These are phyloP conservation scores for Cephalopholis sonnerati DNA, from an alignment of 2,113 vertebrate species.

Conservation along the genomic window DNA sequence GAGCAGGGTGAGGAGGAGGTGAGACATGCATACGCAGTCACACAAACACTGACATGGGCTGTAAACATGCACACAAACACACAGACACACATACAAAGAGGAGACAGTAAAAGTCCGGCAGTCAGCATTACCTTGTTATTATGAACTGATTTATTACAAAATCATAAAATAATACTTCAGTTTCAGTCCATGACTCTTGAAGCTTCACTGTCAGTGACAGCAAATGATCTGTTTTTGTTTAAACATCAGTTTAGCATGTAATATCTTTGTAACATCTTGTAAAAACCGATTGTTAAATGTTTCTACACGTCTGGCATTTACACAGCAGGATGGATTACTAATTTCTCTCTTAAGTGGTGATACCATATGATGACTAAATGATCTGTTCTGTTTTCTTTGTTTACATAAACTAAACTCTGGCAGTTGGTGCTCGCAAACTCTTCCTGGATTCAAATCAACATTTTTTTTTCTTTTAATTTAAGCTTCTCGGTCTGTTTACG, in stretches of 20 bases:
- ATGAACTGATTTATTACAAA: neutral
- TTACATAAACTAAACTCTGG: slow-evolving; percentile 17
- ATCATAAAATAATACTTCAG: neutral
- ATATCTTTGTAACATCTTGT: neutral
- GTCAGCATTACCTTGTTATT: slow-evolving; percentile 3
- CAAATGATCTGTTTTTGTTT: neutral
- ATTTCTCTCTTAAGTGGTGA: slow-evolving; percentile 3
- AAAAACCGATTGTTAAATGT: neutral
- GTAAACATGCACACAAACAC: slow-evolving; percentile 54
- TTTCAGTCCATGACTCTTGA: neutral
- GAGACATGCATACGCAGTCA: slow-evolving; percentile 65
- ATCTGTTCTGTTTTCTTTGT: slow-evolving; percentile 22
- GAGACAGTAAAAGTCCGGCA: neutral
- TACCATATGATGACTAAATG: slow-evolving; percentile 5
- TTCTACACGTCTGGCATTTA: neutral
- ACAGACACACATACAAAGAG: slow-evolving; percentile 2
- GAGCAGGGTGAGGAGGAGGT: slow-evolving; percentile 76
- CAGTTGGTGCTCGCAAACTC: slow-evolving; percentile 28
- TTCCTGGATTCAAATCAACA: slow-evolving; percentile 21
- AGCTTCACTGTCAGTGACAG: slow-evolving; percentile 3
- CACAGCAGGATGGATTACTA: neutral
- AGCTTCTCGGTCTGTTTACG: slow-evolving; percentile 16
- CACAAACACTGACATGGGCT: slow-evolving; percentile 68
- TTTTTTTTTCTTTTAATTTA: neutral
- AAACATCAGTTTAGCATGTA: neutral